A percentile compares a stretch with the other conserved stretches of the same genome.
These are phyloP conservation scores for Forbesichthys agassizii DNA, from an alignment of 2,113 vertebrate species.

Conservation along the genomic window DNA sequence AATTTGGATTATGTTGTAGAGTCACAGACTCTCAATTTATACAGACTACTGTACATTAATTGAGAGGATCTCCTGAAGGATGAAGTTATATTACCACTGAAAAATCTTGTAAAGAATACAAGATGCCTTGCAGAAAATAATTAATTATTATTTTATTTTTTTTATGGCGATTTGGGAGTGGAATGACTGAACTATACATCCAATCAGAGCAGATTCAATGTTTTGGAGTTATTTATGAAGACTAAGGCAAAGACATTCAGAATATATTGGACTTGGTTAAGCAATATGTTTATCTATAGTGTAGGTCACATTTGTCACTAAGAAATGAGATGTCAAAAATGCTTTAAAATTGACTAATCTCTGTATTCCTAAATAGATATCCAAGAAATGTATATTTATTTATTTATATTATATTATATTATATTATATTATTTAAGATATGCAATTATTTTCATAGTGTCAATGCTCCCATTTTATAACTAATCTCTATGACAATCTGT, in stretches of 20 bases:
- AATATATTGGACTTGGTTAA: too few species aligned
- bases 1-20: constrained; percentile 60
- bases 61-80: constrained; percentile 16
- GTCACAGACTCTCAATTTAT: constrained; percentile 1
- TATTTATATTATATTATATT: too few species aligned
- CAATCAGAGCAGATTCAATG: background rate
- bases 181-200: constrained; percentile 23
- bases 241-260: background rate
- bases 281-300: too few species aligned
- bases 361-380: too few species aligned
- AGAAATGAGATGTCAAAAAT: too few species aligned
- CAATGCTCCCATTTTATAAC: background rate
- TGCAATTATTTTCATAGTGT: background rate
- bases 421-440: background rate
- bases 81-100: constrained; percentile 1
- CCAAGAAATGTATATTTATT: background rate
- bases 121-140: constrained; percentile 25
- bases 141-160: constrained; percentile 57
- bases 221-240: background rate
- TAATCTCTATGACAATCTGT: too few species aligned
- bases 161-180: constrained; percentile 45
- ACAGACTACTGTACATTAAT: constrained; percentile 3
- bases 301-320: background rate
- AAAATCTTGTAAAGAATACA: constrained; percentile 23
- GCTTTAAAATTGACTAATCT: too few species aligned